Evolutionary conservation across 2,113 vertebrate species (phyloP).

Genomic region (Tragelaphus scriptus): DNA sequence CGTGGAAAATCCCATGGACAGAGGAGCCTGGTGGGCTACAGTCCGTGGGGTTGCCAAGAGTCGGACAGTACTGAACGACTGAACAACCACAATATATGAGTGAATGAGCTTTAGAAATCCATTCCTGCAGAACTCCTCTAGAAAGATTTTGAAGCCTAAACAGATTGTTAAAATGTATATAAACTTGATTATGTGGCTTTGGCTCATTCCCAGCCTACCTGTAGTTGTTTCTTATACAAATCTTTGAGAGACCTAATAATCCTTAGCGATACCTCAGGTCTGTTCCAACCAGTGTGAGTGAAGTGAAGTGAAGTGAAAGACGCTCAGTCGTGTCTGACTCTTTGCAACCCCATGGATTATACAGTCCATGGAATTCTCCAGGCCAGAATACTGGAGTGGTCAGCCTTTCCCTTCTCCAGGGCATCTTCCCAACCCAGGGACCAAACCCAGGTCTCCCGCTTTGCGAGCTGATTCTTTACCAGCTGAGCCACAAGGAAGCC

Average conservation of each 20-base stretch:
- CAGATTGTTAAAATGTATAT: not conserved
- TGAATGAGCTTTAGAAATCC: not conserved
- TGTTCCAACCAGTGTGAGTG: not conserved
- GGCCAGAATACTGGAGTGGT: not conserved
- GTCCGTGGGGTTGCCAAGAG: not conserved
- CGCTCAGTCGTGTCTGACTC: not conserved
- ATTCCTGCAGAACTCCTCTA: not conserved
- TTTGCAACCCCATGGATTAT: not conserved
- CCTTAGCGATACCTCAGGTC: not conserved
- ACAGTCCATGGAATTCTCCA: not conserved
- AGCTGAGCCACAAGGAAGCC: not conserved
- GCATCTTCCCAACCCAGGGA: not conserved
- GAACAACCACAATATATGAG: not conserved
- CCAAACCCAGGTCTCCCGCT: not conserved
- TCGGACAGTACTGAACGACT: not conserved
- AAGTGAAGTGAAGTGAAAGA: not conserved
- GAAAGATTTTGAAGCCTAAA: not conserved
- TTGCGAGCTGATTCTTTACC: not conserved
- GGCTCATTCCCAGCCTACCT: not conserved
- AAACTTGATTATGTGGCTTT: not conserved
- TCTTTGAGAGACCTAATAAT: not conserved
- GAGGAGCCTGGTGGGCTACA: not conserved
- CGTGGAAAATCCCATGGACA: not conserved
- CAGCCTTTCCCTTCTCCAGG: not conserved
- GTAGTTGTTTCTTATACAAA: not conserved